Evolutionary conservation across 1,140 invertebrate species (phyloP).

Genomic region (Rhopalosiphum maidis): DNA sequence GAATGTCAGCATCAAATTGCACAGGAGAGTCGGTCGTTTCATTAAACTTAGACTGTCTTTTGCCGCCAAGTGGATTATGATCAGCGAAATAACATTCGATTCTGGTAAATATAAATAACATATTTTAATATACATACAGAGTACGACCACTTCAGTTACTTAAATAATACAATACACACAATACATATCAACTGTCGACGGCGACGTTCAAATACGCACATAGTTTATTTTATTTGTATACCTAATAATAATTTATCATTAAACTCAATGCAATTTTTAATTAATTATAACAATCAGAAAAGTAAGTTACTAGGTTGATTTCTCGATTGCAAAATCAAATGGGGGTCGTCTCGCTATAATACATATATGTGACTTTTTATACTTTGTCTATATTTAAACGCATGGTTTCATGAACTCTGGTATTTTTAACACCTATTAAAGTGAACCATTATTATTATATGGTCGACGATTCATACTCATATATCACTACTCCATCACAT

Average conservation of each 20-base stretch:
- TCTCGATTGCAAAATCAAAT: background rate
- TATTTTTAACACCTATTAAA: constrained; percentile 38
- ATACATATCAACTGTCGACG: background rate
- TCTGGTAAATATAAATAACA: constrained; percentile 68
- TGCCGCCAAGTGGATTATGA: constrained; percentile 85
- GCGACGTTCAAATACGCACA: background rate
- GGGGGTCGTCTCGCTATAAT: background rate
- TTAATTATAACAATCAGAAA: background rate
- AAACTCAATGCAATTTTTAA: background rate
- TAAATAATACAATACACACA: background rate
- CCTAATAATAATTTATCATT: background rate
- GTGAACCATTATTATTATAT: constrained; percentile 14
- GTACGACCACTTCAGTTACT: background rate
- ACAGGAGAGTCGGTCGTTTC: constrained; percentile 81
- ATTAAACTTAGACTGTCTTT: constrained; percentile 83
- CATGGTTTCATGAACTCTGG: background rate
- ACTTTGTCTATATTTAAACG: background rate
- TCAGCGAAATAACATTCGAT: constrained; percentile 86
- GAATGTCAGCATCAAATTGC: constrained; percentile 83
- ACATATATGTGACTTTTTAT: background rate
- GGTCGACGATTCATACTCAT: background rate
- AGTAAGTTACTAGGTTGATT: constrained; percentile 5
- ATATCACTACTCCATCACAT: background rate
- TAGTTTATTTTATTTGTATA: background rate
- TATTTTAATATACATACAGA: background rate